phyloP scores from a whole-genome alignment of 2,113 vertebrate species.

The Syrmaticus mikado region DNA sequence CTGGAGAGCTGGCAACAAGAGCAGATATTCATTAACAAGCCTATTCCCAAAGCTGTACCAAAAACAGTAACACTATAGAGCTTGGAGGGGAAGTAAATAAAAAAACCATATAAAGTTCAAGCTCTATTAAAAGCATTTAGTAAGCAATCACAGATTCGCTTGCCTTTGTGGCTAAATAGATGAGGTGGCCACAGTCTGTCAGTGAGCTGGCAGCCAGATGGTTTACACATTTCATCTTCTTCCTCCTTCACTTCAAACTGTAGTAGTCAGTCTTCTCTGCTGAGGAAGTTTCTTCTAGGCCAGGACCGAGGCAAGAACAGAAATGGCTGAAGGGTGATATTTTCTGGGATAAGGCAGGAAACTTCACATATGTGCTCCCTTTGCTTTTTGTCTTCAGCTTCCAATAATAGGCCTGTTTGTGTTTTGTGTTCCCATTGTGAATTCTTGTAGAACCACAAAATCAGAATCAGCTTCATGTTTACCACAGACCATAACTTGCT shows the following conservation, averaged over 20 bases:
- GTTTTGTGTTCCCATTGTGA: not conserved
- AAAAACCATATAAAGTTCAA: not conserved
- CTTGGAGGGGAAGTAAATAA: not conserved
- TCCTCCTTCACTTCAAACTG: not conserved
- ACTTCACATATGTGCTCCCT: accelerated
- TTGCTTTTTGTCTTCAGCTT: not conserved
- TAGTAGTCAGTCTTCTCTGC: not conserved
- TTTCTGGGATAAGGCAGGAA: not conserved
- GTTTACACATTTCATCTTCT: not conserved
- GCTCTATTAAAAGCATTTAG: not conserved
- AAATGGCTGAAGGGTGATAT: not conserved
- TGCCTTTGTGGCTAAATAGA: not conserved
- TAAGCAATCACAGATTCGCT: not conserved
- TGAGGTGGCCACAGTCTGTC: not conserved
- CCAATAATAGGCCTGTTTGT: not conserved
- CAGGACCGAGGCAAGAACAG: not conserved
- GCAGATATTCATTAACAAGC: not conserved
- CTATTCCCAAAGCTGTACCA: not conserved
- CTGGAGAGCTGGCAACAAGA: not conserved
- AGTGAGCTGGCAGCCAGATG: not conserved
- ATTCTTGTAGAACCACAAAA: not conserved
- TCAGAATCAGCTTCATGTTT: not conserved
- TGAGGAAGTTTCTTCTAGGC: not conserved
- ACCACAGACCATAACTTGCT: not conserved
- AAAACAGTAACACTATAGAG: not conserved